Evolutionary conservation across 2,888 invertebrate species (phyloP).

Genomic region (Drosophila mercatorum): DNA sequence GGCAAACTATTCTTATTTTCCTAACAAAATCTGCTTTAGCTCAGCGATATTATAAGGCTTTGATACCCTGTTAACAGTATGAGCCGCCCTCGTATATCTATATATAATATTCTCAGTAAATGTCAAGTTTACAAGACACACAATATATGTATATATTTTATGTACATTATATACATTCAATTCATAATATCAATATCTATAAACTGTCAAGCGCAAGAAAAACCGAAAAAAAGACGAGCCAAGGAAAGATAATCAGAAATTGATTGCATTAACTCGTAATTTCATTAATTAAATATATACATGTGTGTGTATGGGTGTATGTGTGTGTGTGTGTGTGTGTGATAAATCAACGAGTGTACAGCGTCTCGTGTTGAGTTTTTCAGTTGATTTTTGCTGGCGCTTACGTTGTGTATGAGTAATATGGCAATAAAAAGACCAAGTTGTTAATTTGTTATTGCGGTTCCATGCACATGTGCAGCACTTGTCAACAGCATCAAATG

Average conservation of each 20-base stretch:
- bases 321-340: background rate
- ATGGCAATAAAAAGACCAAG: constrained; percentile 20
- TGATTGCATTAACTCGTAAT: constrained; percentile 48
- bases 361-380: constrained; percentile 29
- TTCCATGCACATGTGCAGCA: background rate
- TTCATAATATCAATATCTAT: constrained; percentile 3
- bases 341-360: constrained; percentile 14
- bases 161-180: background rate
- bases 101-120: background rate
- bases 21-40: too few species aligned
- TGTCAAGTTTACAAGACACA: background rate
- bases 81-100: background rate
- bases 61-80: too few species aligned
- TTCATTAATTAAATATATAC: constrained; percentile 3
- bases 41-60: too few species aligned
- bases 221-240: background rate
- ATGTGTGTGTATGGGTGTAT: too few species aligned
- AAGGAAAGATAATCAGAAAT: constrained; percentile 41
- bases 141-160: background rate
- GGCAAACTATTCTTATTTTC: too few species aligned
- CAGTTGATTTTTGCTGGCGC: constrained; percentile 27
- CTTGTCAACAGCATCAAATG: constrained; percentile 6
- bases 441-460: constrained; percentile 17
- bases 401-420: constrained; percentile 50
- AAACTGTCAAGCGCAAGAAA: background rate